phyloP scores from a whole-genome alignment of 1,140 invertebrate genomes.

The Drosophila quadrilineata region DNA sequence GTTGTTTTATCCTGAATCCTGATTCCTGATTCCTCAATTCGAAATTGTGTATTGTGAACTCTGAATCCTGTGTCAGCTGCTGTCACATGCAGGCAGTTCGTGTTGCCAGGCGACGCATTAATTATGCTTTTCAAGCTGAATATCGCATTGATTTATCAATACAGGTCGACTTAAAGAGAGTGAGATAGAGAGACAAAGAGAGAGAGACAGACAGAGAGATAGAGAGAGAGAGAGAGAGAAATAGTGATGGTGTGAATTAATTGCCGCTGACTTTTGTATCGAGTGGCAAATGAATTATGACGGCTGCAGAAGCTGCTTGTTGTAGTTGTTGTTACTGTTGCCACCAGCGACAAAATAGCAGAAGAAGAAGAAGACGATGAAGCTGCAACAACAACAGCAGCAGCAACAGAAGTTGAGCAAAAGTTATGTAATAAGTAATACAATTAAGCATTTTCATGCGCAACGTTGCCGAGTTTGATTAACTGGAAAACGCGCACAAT shows the following conservation, averaged over 20 bases:
- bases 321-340: too few species aligned
- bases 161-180: too few species aligned
- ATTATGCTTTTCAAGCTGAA: constrained; percentile 69
- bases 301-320: constrained; percentile 6
- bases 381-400: too few species aligned
- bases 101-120: constrained; percentile 53
- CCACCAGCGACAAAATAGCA: too few species aligned
- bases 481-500: constrained; percentile 28
- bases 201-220: too few species aligned
- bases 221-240: too few species aligned
- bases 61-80: constrained; percentile 17
- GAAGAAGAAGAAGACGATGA: too few species aligned
- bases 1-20: too few species aligned
- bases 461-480: constrained; percentile 67
- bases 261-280: constrained; percentile 58
- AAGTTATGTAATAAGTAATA: constrained; percentile 71
- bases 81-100: constrained; percentile 53
- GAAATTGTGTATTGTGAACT: too few species aligned
- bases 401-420: constrained; percentile 12
- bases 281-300: constrained; percentile 55
- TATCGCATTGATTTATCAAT: constrained; percentile 63
- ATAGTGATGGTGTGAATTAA: constrained; percentile 72
- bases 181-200: too few species aligned
- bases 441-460: constrained; percentile 72
- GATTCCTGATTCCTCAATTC: too few species aligned